Conservation (phyloP, 2,797 vertebrate species). For the Eleutherodactylus coqui region DNA sequence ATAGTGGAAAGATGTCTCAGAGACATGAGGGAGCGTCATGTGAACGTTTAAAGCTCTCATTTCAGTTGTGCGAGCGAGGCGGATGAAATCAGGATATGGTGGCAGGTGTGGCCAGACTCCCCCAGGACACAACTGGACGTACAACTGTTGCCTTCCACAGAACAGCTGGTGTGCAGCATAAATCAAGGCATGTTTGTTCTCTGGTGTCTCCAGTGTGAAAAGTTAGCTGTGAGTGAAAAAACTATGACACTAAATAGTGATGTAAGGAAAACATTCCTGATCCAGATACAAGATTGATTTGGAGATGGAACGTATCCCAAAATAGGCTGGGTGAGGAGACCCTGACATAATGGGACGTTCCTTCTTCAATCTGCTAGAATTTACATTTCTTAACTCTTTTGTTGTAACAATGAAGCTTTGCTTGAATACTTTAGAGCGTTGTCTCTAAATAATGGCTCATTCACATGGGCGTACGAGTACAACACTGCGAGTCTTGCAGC, state of each 20-base stretch:
- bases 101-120: slow-evolving; percentile 48
- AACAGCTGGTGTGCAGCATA: slow-evolving; percentile 45
- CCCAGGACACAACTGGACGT: slow-evolving; percentile 50
- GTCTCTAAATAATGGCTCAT: too few relatives aligned
- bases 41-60: neutral
- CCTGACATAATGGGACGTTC: neutral
- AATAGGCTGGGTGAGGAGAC: neutral
- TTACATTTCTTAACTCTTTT: neutral
- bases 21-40: neutral
- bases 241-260: slow-evolving; percentile 2
- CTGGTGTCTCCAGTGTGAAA: slow-evolving; percentile 12
- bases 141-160: slow-evolving; percentile 48
- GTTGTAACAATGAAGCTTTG: neutral
- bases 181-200: slow-evolving; percentile 14
- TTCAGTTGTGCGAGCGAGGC: neutral
- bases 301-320: neutral
- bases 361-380: neutral
- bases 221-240: slow-evolving; percentile 18
- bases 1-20: neutral
- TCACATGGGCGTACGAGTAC: too few relatives aligned
- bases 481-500: too few relatives aligned
- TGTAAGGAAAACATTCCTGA: neutral
- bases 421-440: neutral
- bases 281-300: neutral
- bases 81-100: slow-evolving; percentile 43